Evolutionary conservation across 2,888 invertebrate species (phyloP).

Genomic region (Allolobophora icterica): DNA sequence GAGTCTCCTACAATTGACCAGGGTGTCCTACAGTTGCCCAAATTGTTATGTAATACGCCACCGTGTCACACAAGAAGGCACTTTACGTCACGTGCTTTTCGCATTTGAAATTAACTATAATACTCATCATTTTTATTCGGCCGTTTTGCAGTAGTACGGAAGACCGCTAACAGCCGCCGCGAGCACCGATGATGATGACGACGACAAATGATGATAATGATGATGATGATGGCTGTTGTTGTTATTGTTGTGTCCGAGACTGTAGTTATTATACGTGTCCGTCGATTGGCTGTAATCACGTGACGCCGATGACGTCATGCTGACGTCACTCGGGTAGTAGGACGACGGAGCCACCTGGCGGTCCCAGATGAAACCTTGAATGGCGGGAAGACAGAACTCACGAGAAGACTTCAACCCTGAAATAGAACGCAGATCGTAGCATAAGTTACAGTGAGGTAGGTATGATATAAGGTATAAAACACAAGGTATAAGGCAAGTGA

Average conservation of each 20-base stretch:
- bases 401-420: constrained; percentile 7
- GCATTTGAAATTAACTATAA: neutral
- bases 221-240: neutral
- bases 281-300: constrained; percentile 20
- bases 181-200: neutral
- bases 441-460: too few relatives aligned
- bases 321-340: neutral
- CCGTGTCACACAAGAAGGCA: neutral
- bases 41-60: neutral
- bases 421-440: neutral
- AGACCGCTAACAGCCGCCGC: neutral
- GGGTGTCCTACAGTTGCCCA: neutral
- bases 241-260: neutral
- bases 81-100: neutral
- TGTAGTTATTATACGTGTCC: neutral
- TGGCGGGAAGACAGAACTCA: constrained; percentile 23
- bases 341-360: neutral
- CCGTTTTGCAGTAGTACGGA: neutral
- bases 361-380: constrained; percentile 26
- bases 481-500: too few relatives aligned
- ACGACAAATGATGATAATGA: neutral
- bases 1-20: neutral
- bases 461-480: too few relatives aligned
- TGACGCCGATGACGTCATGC: constrained; percentile 4
- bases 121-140: neutral